Conservation (phyloP, 2,888 invertebrate genomes). For the Drosophila mayaguana region DNA sequence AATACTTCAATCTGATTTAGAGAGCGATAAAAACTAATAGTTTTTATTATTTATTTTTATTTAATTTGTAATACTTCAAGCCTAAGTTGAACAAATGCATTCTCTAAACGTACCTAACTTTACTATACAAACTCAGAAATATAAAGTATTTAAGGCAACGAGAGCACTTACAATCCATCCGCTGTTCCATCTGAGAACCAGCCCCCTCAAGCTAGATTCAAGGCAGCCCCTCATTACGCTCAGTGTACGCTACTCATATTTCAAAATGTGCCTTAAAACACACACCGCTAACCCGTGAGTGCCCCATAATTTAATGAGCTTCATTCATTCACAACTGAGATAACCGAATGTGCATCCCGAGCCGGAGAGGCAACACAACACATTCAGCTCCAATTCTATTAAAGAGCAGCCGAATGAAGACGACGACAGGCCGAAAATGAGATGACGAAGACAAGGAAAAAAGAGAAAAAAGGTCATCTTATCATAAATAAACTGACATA, state of each 20-base stretch:
- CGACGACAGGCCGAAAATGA: constrained; percentile 47
- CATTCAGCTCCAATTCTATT: constrained; percentile 57
- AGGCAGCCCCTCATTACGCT: constrained; percentile 2
- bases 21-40: too few species aligned
- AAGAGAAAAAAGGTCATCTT: constrained; percentile 73
- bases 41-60: too few species aligned
- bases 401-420: constrained; percentile 34
- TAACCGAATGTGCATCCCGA: constrained; percentile 37
- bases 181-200: background rate
- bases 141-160: background rate
- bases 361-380: constrained; percentile 31
- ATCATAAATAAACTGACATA: constrained; percentile 82
- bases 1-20: too few species aligned
- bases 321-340: constrained; percentile 70
- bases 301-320: constrained; percentile 78
- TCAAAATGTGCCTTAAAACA: constrained; percentile 55
- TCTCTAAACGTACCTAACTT: background rate
- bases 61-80: too few species aligned
- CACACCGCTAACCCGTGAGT: constrained; percentile 58
- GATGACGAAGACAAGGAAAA: constrained; percentile 38
- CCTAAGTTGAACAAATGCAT: too few species aligned
- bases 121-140: background rate
- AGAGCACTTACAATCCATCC: background rate
- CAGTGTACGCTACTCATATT: constrained; percentile 71
- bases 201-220: background rate